Conservation (phyloP, 2,888 invertebrate species). For the Teleogryllus oceanicus region DNA sequence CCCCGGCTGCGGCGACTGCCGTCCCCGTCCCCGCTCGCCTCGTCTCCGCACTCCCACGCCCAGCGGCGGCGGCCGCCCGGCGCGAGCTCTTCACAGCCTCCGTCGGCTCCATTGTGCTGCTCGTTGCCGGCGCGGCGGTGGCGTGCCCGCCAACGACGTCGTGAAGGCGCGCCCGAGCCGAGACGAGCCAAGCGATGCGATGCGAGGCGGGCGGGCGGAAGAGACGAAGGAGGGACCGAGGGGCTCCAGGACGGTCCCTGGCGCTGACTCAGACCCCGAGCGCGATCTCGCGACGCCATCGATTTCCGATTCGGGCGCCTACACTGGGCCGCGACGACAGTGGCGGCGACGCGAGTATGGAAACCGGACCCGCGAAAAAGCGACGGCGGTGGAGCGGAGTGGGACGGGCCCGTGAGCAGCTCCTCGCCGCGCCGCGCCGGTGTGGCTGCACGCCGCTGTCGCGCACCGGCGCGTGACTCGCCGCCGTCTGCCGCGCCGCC, state of each 20-base stretch:
- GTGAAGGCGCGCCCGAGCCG: too few relatives aligned
- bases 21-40: neutral
- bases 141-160: too few relatives aligned
- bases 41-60: neutral
- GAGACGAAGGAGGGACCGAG: neutral
- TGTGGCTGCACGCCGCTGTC: neutral
- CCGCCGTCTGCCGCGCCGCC: neutral
- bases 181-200: too few relatives aligned
- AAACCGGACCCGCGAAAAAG: neutral
- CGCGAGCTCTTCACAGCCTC: neutral
- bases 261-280: neutral
- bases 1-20: neutral
- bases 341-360: neutral
- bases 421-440: neutral
- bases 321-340: neutral
- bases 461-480: neutral
- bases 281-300: neutral
- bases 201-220: too few relatives aligned
- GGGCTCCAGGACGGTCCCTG: neutral
- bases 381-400: neutral
- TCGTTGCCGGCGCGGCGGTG: too few relatives aligned
- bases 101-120: too few relatives aligned
- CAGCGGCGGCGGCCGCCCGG: neutral
- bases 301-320: neutral
- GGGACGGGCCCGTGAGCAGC: neutral